Evolutionary conservation across 2,888 invertebrate species (phyloP), one percentile per base, ranked within the genome.

Genomic region (Apamea epomidion): DNA sequence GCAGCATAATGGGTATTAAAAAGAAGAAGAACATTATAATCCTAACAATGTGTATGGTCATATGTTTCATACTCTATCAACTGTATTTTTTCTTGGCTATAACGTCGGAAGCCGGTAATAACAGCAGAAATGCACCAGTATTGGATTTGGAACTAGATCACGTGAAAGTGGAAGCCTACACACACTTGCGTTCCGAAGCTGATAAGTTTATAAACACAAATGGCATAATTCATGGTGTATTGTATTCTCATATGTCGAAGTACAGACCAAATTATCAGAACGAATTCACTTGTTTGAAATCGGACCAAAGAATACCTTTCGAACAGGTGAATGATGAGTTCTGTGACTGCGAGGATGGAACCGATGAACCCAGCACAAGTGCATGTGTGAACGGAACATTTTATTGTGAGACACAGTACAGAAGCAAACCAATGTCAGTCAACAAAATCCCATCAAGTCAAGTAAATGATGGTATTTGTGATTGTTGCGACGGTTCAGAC

Each of bases 401-500:
- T 95, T 98, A 98, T 93, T 99, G 99, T 95, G 96, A 97, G 81
- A 94, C 96, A 92, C 95, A 99, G 97, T 91, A 90, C 76, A 91
- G 90, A 37, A 93, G 91, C 54, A 95, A 93, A 81, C 85, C 92
- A 4, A 89, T 96, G 93, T 95, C 89, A 95, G 97, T 90, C 76
- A 93, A 94, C 67, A 89, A 87, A 85, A 94, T 97, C 88, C 98
- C 98, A 18, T 98, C 99, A 2, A 98, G 98, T 85, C 97, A 98
- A 92, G 98, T 99, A 0, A 99, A 99, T 95, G 99, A 99, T 97
- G 99, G 99, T 14, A 98, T 99, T 87, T 99, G 99, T 97, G 99
- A 99, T 94, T 99, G 99, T 92, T 99, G 99, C 94, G 99, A 99
- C 96, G 99, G 99, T n/a, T 98, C 98, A 70, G 99, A 99, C 94